Evolutionary conservation across 2,797 vertebrate genomes (phyloP).

Genomic region (Lerista edwardsae): DNA sequence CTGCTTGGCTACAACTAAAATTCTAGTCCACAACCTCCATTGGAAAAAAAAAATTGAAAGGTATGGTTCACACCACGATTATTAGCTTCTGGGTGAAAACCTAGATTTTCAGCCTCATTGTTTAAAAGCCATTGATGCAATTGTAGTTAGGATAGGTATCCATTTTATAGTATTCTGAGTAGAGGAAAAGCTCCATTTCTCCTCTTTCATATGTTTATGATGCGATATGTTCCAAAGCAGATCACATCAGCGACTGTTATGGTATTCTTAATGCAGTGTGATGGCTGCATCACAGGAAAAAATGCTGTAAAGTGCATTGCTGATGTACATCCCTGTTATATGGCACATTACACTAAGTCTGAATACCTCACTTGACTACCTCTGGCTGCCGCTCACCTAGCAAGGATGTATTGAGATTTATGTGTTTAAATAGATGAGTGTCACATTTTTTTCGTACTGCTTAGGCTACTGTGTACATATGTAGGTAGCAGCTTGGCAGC

Average conservation of each 20-base stretch:
- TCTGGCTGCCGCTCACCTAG: conserved; percentile 33
- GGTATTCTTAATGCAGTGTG: conserved; percentile 53
- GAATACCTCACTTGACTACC: conserved; percentile 20
- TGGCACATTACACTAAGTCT: conserved; percentile 41
- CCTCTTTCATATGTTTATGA: conserved; percentile 52
- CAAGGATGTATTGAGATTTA: conserved; percentile 51
- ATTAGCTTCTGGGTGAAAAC: not conserved
- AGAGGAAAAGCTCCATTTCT: conserved; percentile 58
- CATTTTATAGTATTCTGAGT: not conserved
- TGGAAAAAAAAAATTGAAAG: not conserved
- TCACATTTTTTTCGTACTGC: not conserved
- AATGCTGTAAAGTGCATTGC: not conserved
- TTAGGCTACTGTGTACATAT: not conserved
- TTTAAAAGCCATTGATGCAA: conserved; percentile 29
- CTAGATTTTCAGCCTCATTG: rapidly evolving
- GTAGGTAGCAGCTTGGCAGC: too few species aligned
- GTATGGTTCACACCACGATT: not conserved
- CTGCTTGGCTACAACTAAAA: not conserved
- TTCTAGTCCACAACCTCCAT: not conserved
- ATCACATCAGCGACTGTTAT: conserved; percentile 56
- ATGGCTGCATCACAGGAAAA: conserved; percentile 35
- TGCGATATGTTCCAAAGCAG: conserved; percentile 58
- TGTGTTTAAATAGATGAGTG: conserved; percentile 19
- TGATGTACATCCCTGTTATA: conserved; percentile 37
- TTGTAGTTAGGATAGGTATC: not conserved